Evolutionary conservation across 2,113 vertebrate genomes (phyloP).

Genomic region (Sinocyclocheilus anophthalmus): DNA sequence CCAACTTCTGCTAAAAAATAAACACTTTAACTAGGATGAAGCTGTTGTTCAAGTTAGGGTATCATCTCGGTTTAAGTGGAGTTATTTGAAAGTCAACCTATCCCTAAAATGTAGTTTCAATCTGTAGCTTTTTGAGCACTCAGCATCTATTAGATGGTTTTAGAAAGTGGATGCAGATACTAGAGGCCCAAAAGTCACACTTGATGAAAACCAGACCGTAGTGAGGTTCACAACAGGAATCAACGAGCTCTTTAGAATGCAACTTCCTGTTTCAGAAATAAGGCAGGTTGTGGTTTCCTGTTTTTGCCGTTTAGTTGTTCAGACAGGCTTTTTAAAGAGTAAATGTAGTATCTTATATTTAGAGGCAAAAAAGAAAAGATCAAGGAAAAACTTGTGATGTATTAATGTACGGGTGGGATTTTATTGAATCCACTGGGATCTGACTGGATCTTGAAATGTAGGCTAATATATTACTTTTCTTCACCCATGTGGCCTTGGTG

Average conservation of each 20-base stretch:
- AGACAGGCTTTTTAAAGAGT: conserved; percentile 27
- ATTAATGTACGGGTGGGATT: not conserved
- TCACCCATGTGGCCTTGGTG: not conserved
- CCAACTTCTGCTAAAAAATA: not conserved
- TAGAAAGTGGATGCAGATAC: not conserved
- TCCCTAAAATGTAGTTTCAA: not conserved
- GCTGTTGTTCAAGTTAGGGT: not conserved
- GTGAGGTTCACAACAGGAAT: conserved; percentile 31
- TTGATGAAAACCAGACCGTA: not conserved
- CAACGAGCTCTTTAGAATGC: conserved; percentile 19
- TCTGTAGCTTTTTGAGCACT: not conserved
- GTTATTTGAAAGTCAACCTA: not conserved
- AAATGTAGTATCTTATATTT: not conserved
- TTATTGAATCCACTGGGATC: not conserved
- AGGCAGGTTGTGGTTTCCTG: conserved; percentile 48
- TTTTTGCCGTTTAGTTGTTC: conserved; percentile 47
- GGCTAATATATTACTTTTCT: not conserved
- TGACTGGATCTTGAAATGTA: not conserved
- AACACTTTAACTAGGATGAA: not conserved
- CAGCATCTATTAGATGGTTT: not conserved
- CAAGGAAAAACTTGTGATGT: not conserved
- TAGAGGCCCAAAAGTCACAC: conserved; percentile 14
- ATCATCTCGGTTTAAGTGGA: not conserved
- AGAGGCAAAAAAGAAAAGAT: not conserved
- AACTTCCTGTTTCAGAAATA: conserved; percentile 58